Base-by-base conservation (phyloP, 2,888 invertebrate species). In the Leptinotarsa rubiginosa region DNA sequence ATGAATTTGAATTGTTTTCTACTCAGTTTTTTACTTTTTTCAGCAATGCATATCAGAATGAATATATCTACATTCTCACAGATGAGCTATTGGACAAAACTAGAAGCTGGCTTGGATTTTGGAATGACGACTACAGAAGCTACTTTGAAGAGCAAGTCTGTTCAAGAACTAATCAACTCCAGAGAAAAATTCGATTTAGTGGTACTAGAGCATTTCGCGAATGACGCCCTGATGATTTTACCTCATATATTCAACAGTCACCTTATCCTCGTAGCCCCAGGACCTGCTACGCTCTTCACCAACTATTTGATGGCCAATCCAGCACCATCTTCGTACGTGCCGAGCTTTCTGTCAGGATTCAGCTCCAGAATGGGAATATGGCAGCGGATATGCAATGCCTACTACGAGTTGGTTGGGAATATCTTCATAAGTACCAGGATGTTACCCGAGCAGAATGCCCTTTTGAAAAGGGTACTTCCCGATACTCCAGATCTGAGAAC, bases 331-430 rank as follows among this genome's bases (percentile, higher is more conserved):
- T 88, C 90, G 0, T 89, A 88, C 81, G 87, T 90, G 47, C 89
- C 90, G 0, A 88, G 89, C 66, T 85, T 86, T 5, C 87, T 88
- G 74, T 77, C 87, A 70, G 83, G 87, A 7, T 87, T 83, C 74
- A 81, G 85, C 65, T 86, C 89, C 25, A 73, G 75, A 16, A 89
- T 89, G 84, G 89, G 86, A 47, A 91, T 92, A 77, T 84, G 85
- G 82, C 88, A 90, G 76, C 85, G 92, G 75, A 65, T 91, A 0
- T 84, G 87, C 20, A 92, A 92, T 81, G 85, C 89, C 0, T 88
- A 87, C 12, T 65, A 56, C 12, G 65, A 74, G 25, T 4, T 77
- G 16, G 16, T 69, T 7, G 78, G 73, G 15, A 73, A 79, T 22
- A n/a, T 62, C 56, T 70, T 50, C 22, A 47, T 70, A 25, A 31